phyloP scores from a whole-genome alignment of 53 echinoderm and acorn worm species.

The Patiria pectinifera region DNA sequence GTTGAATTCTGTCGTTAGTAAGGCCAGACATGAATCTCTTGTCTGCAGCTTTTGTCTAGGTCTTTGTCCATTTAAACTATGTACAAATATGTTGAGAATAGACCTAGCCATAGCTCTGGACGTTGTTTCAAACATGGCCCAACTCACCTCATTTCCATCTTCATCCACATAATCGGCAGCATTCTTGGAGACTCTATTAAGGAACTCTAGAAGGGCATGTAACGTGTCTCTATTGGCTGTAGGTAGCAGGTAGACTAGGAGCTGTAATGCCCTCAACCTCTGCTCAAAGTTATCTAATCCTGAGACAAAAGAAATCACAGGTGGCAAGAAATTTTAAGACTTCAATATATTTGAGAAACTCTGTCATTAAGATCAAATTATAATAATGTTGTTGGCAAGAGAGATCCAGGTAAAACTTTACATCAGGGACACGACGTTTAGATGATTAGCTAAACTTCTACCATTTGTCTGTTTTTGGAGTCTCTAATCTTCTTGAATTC shows the following conservation, averaged over 20 bases:
- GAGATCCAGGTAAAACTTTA: too few species aligned
- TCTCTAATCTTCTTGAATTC: background rate
- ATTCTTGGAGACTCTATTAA: slow-evolving; percentile 69
- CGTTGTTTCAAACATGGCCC: background rate
- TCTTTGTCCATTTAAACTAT: too few species aligned
- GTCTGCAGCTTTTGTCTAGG: too few species aligned
- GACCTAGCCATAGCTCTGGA: too few species aligned
- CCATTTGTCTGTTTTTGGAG: too few species aligned
- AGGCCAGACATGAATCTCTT: too few species aligned
- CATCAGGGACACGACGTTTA: too few species aligned
- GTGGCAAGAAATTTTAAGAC: background rate
- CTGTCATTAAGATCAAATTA: too few species aligned
- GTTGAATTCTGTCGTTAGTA: too few species aligned
- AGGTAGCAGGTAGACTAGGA: slow-evolving; percentile 77
- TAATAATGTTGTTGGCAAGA: too few species aligned
- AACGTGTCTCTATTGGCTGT: slow-evolving; percentile 80
- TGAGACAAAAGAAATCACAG: background rate
- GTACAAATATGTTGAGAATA: too few species aligned
- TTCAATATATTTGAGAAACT: background rate
- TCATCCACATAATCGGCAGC: slow-evolving; percentile 71
- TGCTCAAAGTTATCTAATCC: slow-evolving; percentile 61
- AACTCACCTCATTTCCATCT: slow-evolving; percentile 78
- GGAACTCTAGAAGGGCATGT: slow-evolving; percentile 70
- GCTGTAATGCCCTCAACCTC: slow-evolving; percentile 71
- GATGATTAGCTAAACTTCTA: too few species aligned